These are phyloP conservation scores for Meteorus sp. DNA, from an alignment of 1,140 invertebrate genomes.

Conservation along the genomic window DNA sequence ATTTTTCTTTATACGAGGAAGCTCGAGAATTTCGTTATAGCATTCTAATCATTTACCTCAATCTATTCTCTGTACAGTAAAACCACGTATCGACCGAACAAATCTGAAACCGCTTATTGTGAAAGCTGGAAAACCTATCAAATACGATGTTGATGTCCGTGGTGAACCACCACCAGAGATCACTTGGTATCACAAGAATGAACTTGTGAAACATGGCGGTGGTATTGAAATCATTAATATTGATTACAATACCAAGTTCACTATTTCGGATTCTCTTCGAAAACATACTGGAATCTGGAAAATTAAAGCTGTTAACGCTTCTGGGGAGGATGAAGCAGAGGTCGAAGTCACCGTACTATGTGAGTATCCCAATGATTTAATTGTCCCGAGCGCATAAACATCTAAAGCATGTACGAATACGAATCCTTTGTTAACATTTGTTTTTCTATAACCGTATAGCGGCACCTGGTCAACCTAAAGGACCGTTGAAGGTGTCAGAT, in stretches of 20 bases:
- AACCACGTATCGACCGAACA: slow-evolving; percentile 94
- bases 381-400: not conserved
- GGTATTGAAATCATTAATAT: slow-evolving; percentile 86
- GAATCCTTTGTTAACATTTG: too few relatives aligned
- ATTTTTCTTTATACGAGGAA: not conserved
- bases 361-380: slow-evolving; percentile 51
- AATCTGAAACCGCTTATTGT: slow-evolving; percentile 90
- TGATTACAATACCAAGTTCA: slow-evolving; percentile 92
- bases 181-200: slow-evolving; percentile 76
- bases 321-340: slow-evolving; percentile 90
- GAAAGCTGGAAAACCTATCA: slow-evolving; percentile 88
- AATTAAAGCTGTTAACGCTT: slow-evolving; percentile 88
- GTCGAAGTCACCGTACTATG: slow-evolving; percentile 90
- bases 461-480: slow-evolving; percentile 81
- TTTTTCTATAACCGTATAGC: slow-evolving; percentile 53
- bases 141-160: slow-evolving; percentile 90
- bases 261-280: slow-evolving; percentile 79
- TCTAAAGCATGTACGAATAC: too few relatives aligned
- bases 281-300: slow-evolving; percentile 89
- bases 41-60: slow-evolving; percentile 11
- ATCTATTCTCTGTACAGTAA: slow-evolving; percentile 67
- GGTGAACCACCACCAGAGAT: slow-evolving; percentile 93
- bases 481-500: slow-evolving; percentile 90
- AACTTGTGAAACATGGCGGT: slow-evolving; percentile 63
- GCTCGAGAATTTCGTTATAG: not conserved